phyloP scores from a whole-genome alignment of 2,888 invertebrate species.

The Zootermopsis nevadensis region DNA sequence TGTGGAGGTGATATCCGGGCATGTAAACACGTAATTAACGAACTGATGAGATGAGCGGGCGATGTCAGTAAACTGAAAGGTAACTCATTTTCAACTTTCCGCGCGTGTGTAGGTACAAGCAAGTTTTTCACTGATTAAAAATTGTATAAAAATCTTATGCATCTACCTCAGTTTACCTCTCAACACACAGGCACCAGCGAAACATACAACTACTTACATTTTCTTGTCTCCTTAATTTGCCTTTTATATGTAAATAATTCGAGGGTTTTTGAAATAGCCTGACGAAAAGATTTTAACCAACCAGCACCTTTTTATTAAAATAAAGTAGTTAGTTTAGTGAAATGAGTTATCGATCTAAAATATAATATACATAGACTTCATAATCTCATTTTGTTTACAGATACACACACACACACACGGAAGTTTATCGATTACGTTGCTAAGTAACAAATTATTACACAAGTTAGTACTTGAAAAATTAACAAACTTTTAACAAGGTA shows the following conservation, averaged over 20 bases:
- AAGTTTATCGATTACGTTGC: slow-evolving; percentile 18
- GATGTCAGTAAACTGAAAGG: background rate
- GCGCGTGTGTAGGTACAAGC: background rate
- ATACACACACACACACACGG: too few species aligned
- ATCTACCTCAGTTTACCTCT: too few species aligned
- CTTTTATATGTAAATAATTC: slow-evolving; percentile 7
- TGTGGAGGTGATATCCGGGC: background rate
- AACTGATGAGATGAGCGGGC: background rate
- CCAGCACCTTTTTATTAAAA: background rate
- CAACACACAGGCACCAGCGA: too few species aligned
- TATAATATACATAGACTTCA: background rate
- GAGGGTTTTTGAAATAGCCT: background rate
- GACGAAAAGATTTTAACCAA: background rate
- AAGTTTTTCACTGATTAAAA: too few species aligned
- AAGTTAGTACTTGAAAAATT: slow-evolving; percentile 28
- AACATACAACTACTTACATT: background rate
- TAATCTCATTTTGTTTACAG: slow-evolving; percentile 18
- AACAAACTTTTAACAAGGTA: slow-evolving; percentile 25
- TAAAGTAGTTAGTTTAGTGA: background rate
- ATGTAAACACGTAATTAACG: background rate
- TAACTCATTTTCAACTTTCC: background rate
- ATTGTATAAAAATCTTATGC: too few species aligned
- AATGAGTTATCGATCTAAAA: slow-evolving; percentile 15
- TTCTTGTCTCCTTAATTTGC: background rate
- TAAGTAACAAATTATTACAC: background rate